A percentile compares a stretch with the other conserved stretches of the same genome.
Evolutionary conservation across 2,888 invertebrate genomes (phyloP).

Genomic region (Nephrotoma flavescens): DNA sequence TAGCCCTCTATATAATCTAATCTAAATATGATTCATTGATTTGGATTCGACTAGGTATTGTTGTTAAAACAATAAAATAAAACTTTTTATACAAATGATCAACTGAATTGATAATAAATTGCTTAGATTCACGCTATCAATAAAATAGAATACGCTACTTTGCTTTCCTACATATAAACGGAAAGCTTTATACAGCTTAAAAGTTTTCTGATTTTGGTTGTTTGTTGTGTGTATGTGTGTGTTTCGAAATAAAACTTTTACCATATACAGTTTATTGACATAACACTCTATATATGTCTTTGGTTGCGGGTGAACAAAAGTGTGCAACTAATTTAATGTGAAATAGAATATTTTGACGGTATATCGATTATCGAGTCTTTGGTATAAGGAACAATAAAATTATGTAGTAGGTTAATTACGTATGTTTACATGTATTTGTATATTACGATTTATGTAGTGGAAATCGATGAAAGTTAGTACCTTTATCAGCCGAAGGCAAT

Average conservation of each 20-base stretch:
- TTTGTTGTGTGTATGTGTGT: not conserved
- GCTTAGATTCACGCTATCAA: not conserved
- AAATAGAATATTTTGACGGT: not conserved
- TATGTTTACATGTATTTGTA: too few species aligned
- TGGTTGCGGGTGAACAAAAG: not conserved
- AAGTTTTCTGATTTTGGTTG: not conserved
- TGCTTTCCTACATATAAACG: not conserved
- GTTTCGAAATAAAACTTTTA: not conserved
- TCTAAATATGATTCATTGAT: not conserved
- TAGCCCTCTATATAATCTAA: not conserved
- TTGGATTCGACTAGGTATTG: not conserved
- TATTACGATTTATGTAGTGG: too few species aligned
- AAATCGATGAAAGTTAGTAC: too few species aligned
- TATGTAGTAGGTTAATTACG: not conserved
- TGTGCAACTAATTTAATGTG: not conserved
- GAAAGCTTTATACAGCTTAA: not conserved
- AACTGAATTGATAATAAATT: conserved; percentile 1
- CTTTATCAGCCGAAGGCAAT: too few species aligned
- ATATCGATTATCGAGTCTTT: not conserved
- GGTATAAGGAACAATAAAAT: not conserved
- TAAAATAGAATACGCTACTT: not conserved
- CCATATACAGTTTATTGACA: not conserved
- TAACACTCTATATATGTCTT: not conserved
- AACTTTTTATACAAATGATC: not conserved
- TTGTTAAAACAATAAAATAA: not conserved